Conservation (phyloP, 2,797 vertebrate genomes). For the Scyliorhinus canicula region DNA sequence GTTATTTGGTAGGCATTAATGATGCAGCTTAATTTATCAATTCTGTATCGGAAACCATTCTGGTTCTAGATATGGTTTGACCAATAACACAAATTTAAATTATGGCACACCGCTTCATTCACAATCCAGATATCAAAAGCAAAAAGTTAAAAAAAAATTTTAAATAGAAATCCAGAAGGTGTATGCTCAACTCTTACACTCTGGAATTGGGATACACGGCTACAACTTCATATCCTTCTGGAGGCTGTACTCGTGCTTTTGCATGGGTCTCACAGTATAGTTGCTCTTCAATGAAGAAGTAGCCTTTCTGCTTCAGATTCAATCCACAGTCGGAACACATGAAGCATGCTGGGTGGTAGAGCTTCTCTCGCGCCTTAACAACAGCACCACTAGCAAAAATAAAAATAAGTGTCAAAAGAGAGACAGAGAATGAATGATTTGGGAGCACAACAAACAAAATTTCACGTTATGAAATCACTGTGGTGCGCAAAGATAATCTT, state of each 20-base stretch:
- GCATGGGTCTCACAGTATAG: constrained; percentile 96
- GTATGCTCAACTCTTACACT: constrained; percentile 60
- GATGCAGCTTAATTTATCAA: background rate
- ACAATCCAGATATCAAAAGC: constrained; percentile 9
- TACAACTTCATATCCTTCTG: constrained; percentile 92
- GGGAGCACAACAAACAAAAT: background rate
- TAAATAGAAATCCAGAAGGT: constrained; percentile 5
- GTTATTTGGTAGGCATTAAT: background rate
- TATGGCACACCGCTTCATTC: background rate
- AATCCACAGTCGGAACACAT: constrained; percentile 85
- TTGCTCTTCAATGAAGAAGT: constrained; percentile 93
- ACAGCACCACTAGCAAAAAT: constrained; percentile 75
- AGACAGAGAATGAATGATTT: background rate
- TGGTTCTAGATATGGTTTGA: background rate
- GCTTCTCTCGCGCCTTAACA: constrained; percentile 92
- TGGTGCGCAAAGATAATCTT: background rate
- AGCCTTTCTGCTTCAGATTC: constrained; percentile 88
- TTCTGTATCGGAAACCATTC: background rate
- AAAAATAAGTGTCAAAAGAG: constrained; percentile 5
- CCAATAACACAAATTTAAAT: background rate
- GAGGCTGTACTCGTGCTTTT: constrained; percentile 86
- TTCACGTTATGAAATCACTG: no score
- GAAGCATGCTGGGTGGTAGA: constrained; percentile 95
- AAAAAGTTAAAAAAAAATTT: background rate
- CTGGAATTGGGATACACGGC: constrained; percentile 96